Conservation (phyloP, 1,140 invertebrate species). For the Pinna nobilis region DNA sequence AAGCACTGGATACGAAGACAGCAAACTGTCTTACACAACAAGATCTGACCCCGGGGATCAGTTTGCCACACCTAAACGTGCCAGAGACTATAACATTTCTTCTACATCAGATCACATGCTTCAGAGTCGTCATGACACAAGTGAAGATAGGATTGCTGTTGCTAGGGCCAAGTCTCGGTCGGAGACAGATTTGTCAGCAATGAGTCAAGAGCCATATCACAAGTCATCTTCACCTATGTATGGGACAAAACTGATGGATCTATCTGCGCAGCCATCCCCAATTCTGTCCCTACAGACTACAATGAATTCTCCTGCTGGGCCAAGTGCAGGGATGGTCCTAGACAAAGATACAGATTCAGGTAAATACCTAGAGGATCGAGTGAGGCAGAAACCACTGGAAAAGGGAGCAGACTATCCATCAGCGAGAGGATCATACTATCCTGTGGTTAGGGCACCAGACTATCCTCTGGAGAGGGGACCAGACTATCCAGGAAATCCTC, state of each 20-base stretch:
- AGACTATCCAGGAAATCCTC: neutral
- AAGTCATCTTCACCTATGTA: slow-evolving; percentile 92
- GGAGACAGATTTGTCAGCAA: slow-evolving; percentile 19
- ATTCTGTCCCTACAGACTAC: slow-evolving; percentile 35
- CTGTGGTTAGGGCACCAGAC: neutral
- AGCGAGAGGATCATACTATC: neutral
- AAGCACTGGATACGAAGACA: slow-evolving; percentile 3
- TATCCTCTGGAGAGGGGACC: neutral
- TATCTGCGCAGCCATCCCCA: slow-evolving; percentile 38
- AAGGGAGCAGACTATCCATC: slow-evolving; percentile 13
- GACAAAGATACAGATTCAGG: neutral
- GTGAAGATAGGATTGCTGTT: slow-evolving; percentile 1
- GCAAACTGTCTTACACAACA: slow-evolving; percentile 24
- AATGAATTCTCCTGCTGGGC: slow-evolving; percentile 17
- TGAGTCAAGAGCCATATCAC: slow-evolving; percentile 83
- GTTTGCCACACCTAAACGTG: slow-evolving; percentile 38
- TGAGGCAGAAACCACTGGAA: slow-evolving; percentile 10
- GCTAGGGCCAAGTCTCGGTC: slow-evolving; percentile 28
- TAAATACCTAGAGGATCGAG: slow-evolving; percentile 13
- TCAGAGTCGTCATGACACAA: neutral
- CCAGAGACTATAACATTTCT: slow-evolving; percentile 11
- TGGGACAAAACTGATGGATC: slow-evolving; percentile 33
- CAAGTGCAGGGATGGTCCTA: neutral
- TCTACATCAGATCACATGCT: slow-evolving; percentile 2
- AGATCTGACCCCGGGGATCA: slow-evolving; percentile 43